Conservation (phyloP, 2,113 vertebrate genomes). For the western clawed frog (Xenopus tropicalis) region DNA sequence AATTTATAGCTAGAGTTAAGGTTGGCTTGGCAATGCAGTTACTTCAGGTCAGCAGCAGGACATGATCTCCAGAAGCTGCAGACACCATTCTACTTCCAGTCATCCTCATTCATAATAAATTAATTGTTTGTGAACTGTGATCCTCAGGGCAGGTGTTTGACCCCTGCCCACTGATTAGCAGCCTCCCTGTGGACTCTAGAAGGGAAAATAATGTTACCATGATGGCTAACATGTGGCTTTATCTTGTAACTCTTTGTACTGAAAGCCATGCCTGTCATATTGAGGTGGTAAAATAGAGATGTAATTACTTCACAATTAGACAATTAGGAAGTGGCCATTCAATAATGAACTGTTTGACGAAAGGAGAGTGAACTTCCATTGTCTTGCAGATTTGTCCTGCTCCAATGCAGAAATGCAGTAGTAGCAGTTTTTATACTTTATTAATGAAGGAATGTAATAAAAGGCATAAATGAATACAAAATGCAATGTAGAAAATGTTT, state of each 20-base stretch:
- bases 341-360: conserved; percentile 19
- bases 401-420: too few species aligned
- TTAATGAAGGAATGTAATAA: too few species aligned
- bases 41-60: conserved; percentile 76
- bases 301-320: conserved; percentile 40
- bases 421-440: too few species aligned
- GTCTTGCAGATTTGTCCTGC: conserved; percentile 4
- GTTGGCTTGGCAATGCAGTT: conserved; percentile 62
- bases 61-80: conserved; percentile 62
- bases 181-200: conserved; percentile 71
- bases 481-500: too few species aligned
- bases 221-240: conserved; percentile 76
- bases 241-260: conserved; percentile 51
- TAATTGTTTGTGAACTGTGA: conserved; percentile 81
- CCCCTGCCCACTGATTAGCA: conserved; percentile 74
- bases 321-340: conserved; percentile 27
- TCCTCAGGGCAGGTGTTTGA: conserved; percentile 75
- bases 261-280: conserved; percentile 49
- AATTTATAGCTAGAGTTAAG: conserved; percentile 45
- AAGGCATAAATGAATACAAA: too few species aligned
- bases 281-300: conserved; percentile 28
- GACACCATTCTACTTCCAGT: conserved; percentile 68
- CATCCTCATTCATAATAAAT: conserved; percentile 74
- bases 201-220: conserved; percentile 61
- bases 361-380: not conserved